Evolutionary conservation across 2,113 vertebrate species (phyloP), one percentile per base, ranked within the genome.

Genomic region (Riparia riparia): DNA sequence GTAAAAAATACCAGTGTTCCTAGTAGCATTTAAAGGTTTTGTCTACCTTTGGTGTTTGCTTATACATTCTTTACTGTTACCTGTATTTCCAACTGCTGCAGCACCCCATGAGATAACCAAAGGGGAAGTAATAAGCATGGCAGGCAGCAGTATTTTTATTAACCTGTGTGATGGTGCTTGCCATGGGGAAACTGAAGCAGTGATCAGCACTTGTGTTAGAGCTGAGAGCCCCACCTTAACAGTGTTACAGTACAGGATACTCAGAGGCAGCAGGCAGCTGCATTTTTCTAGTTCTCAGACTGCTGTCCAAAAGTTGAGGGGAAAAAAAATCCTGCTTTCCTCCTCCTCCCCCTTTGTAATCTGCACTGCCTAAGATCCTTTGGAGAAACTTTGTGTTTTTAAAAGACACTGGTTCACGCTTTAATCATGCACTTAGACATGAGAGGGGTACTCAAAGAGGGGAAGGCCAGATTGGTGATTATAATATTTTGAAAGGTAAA

Each of bases 401-500:
- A 53, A 86, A 89, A 73, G 42, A 32, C 45, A 53, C 9, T 32
- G 44, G 74, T 93, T 87, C 44, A 6, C 72, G 34, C 64, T 81
- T 83, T 89, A 78, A 58, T 73, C 34, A 17, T 76, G 44, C 41
- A 49, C 32, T 71, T 42, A 71, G 72, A 63, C 16, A 1, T 25
- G 51, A 71, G 65, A 71, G 81, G 87, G 39, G 39, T 74, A 54
- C 57, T 28, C 44, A 74, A 60, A 56, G 14, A 56, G 49, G 32
- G 44, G 19, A 53, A 79, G 31, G 41, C 28, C 44, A 61, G 44
- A 65, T 56, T 45, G 37, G 17, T 69, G 73, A 41, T 85, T 85
- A 17, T 39, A 70, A 31, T 87, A 42, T 72, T 92, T 93, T 93
- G 63, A 76, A 91, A 57, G 53, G 25, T 86, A 79, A 90, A 93